These are phyloP conservation scores for Grus americana DNA, from an alignment of 2,113 vertebrate species.

Conservation along the genomic window DNA sequence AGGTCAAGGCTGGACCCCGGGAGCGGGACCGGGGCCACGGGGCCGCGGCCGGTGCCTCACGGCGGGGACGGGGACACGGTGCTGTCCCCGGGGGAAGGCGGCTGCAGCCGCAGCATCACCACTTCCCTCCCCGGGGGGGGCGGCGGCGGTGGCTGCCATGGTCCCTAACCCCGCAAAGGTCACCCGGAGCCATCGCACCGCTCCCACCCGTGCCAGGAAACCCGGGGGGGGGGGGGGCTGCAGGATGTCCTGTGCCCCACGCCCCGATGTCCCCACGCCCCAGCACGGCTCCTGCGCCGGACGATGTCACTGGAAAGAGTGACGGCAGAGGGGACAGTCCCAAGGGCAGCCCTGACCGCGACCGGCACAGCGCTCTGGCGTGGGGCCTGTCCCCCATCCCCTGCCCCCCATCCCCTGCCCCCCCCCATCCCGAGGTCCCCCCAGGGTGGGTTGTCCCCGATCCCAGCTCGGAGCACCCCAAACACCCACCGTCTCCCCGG, in stretches of 20 bases:
- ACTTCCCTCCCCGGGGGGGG: not conserved
- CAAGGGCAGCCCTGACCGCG: not conserved
- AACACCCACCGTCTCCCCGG: not conserved
- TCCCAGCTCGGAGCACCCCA: not conserved
- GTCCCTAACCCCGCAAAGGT: not conserved
- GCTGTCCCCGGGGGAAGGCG: not conserved
- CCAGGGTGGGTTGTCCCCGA: not conserved
- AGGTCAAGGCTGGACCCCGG: not conserved
- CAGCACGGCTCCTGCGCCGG: not conserved
- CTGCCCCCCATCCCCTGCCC: not conserved
- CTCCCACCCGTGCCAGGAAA: not conserved
- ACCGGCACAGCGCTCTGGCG: not conserved
- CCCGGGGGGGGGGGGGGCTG: not conserved
- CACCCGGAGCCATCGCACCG: not conserved
- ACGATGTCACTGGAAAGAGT: not conserved
- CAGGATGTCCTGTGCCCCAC: slow-evolving; percentile 13
- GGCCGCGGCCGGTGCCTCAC: not conserved
- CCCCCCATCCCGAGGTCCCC: too few species aligned
- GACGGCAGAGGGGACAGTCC: not conserved
- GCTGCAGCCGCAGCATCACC: not conserved
- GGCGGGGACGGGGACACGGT: too few species aligned
- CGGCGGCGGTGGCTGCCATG: not conserved
- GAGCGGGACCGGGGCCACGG: not conserved
- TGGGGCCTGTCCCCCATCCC: not conserved
- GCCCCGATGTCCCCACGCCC: not conserved